phyloP scores from a whole-genome alignment of 92 coral and sea anemone species.

The Umimayanthus kanabou region DNA sequence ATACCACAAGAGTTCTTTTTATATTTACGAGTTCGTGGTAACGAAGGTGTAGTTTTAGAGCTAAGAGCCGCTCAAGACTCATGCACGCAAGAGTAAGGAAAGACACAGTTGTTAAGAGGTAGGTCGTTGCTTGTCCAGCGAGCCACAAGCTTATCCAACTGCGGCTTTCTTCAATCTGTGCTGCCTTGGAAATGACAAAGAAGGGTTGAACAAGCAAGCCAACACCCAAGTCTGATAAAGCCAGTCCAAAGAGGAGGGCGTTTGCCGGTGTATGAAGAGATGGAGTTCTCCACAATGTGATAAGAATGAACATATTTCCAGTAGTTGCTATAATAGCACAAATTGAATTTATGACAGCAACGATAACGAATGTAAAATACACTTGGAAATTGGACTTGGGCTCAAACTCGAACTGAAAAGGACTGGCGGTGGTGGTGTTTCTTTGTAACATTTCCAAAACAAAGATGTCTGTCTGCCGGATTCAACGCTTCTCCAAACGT shows the following conservation, averaged over 20 bases:
- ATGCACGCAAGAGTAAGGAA: constrained; percentile 1
- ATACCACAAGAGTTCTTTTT: not conserved
- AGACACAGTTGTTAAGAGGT: not conserved
- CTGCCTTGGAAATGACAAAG: not conserved
- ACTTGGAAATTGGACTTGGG: not conserved
- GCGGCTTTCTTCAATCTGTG: constrained; percentile 5
- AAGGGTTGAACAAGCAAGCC: constrained; percentile 4
- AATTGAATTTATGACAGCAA: not conserved
- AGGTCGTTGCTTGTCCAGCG: constrained; percentile 5
- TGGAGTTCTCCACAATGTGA: not conserved
- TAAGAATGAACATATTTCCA: not conserved
- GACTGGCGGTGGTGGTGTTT: not conserved
- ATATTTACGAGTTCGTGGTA: not conserved
- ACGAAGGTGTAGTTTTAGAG: not conserved
- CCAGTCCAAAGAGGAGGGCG: constrained; percentile 1
- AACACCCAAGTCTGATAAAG: not conserved
- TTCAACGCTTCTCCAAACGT: not conserved
- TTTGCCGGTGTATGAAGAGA: not conserved
- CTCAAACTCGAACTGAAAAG: not conserved
- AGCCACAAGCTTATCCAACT: not conserved
- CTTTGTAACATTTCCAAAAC: not conserved
- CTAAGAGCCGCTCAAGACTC: constrained; percentile 10
- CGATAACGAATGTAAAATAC: not conserved
- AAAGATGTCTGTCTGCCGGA: too few relatives aligned
- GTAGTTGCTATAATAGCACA: not conserved